Conservation (phyloP, 2,797 vertebrate genomes). For the Bothrops alternatus region DNA sequence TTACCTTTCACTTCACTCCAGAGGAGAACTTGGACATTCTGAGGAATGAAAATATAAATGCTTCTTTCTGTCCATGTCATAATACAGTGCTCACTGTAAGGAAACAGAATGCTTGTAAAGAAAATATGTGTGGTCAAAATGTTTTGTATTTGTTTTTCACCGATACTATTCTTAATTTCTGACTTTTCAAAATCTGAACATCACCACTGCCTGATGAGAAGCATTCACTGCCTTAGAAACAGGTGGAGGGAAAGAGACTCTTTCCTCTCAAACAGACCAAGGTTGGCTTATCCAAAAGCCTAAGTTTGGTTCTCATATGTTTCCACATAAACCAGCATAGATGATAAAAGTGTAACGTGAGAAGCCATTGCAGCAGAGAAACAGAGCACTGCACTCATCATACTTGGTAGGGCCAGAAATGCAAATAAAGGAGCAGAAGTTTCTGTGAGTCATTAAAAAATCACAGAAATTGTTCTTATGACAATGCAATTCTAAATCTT, state of each 20-base stretch:
- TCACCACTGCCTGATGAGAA: not conserved
- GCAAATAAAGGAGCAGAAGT: not conserved
- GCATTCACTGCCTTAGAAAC: not conserved
- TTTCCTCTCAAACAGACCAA: not conserved
- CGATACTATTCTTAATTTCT: not conserved
- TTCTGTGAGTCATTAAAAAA: not conserved
- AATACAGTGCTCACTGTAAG: conserved; percentile 86
- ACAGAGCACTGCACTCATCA: not conserved
- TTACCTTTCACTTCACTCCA: conserved; percentile 94
- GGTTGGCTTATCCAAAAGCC: not conserved
- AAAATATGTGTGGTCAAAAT: not conserved
- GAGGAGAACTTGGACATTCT: conserved; percentile 90
- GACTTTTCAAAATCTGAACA: not conserved
- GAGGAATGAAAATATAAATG: conserved; percentile 91
- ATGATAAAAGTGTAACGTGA: not conserved
- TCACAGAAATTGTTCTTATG: not conserved
- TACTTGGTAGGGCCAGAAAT: not conserved
- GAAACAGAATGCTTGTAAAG: conserved; percentile 12
- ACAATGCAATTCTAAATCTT: not conserved
- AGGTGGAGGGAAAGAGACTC: not conserved
- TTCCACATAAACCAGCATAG: not conserved
- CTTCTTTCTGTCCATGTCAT: conserved; percentile 92
- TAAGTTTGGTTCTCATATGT: not conserved
- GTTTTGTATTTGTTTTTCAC: not conserved
- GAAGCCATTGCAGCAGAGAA: not conserved